Conservation (phyloP, 2,797 vertebrate genomes). For the Sparidentex hasta region DNA sequence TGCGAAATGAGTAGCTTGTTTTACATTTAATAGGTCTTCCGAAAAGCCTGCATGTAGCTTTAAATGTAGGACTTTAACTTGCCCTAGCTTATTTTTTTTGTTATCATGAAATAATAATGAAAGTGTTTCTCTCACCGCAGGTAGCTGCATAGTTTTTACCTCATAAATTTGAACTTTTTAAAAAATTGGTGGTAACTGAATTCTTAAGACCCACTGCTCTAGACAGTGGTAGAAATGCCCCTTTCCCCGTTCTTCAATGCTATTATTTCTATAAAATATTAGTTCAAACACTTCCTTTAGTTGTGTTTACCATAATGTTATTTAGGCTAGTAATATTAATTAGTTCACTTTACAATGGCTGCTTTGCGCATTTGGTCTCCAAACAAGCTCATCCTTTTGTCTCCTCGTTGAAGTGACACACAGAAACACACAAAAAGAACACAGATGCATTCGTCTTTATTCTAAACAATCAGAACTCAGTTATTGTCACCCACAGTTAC, state of each 20-base stretch:
- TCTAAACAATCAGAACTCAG: conserved; percentile 28
- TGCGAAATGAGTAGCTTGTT: neutral
- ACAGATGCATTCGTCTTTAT: conserved; percentile 40
- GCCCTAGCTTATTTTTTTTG: no score
- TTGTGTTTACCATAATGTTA: neutral
- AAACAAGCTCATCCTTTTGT: neutral
- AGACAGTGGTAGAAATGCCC: neutral
- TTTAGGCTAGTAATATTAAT: neutral
- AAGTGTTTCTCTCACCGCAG: no score
- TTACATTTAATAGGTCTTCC: neutral
- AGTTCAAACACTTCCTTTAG: neutral
- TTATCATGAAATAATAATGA: neutral
- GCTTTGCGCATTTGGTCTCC: neutral
- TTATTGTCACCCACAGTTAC: conserved; percentile 15
- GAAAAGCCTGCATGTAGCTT: neutral
- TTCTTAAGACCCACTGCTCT: neutral
- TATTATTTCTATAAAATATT: neutral
- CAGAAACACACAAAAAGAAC: neutral
- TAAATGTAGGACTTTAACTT: neutral
- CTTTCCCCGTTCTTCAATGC: neutral
- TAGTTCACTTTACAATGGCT: neutral
- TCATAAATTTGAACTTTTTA: no score
- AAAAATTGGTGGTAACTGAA: neutral
- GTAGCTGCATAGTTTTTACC: neutral
- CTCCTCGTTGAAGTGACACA: neutral